These are phyloP conservation scores for Calephelis nemesis DNA, from an alignment of 1,140 invertebrate genomes.

Conservation along the genomic window DNA sequence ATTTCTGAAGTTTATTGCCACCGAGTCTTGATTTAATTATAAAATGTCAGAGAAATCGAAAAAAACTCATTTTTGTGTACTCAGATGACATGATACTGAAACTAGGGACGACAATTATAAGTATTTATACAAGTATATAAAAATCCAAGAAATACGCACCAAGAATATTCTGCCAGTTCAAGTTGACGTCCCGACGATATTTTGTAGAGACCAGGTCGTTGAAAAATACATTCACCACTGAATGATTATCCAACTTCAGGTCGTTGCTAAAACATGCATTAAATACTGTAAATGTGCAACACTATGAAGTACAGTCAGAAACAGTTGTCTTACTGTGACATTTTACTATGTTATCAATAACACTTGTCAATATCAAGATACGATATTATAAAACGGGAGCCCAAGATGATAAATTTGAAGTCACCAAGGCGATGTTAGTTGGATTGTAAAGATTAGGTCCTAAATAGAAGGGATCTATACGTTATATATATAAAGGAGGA, in stretches of 20 bases:
- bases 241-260: constrained; percentile 72
- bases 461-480: no score
- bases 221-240: constrained; percentile 82
- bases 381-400: no score
- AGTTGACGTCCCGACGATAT: constrained; percentile 80
- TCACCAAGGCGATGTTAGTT: no score
- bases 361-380: neutral
- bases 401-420: no score
- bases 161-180: constrained; percentile 79
- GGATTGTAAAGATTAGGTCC: no score
- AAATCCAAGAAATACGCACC: constrained; percentile 44
- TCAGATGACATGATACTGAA: no score
- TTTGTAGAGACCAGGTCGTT: constrained; percentile 81
- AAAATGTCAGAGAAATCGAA: no score
- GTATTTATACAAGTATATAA: neutral
- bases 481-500: no score
- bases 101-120: neutral
- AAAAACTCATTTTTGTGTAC: no score
- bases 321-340: constrained; percentile 23
- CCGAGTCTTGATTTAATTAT: no score
- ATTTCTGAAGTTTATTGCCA: no score
- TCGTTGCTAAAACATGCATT: constrained; percentile 60
- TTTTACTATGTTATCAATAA: neutral
- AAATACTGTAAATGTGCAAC: no score
- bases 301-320: constrained; percentile 14